These are phyloP conservation scores for Minunthozetes semirufus DNA, from an alignment of 2,888 invertebrate species.

Conservation along the genomic window DNA sequence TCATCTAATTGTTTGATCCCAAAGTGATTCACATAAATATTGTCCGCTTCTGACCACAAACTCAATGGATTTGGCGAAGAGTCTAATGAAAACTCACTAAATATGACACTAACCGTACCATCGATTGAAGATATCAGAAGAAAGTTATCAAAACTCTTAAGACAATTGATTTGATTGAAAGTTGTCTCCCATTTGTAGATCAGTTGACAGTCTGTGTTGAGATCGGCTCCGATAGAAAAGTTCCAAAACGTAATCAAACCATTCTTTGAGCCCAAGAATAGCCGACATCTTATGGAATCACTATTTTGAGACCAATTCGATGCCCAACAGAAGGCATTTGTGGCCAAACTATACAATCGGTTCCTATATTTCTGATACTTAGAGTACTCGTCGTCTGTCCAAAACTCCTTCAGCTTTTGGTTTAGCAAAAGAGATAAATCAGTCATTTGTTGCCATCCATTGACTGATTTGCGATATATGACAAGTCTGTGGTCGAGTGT, in stretches of 20 bases:
- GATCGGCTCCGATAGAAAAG: background rate
- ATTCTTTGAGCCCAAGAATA: conserved; percentile 16
- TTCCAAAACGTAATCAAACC: conserved; percentile 11
- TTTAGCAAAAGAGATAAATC: background rate
- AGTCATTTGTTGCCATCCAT: background rate
- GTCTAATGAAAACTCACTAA: background rate
- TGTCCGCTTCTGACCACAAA: background rate
- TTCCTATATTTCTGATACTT: background rate
- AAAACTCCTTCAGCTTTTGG: background rate
- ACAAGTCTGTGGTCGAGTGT: conserved; percentile 3
- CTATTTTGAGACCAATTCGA: background rate
- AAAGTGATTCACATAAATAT: background rate
- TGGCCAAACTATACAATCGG: conserved; percentile 6
- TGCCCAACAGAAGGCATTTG: conserved; percentile 1
- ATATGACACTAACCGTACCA: background rate
- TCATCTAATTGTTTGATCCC: background rate
- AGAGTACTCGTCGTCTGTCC: background rate
- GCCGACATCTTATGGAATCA: background rate
- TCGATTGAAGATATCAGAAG: background rate
- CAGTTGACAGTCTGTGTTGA: background rate
- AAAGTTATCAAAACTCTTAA: conserved; percentile 12
- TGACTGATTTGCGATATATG: background rate
- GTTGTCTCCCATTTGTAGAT: background rate
- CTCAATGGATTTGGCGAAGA: background rate
- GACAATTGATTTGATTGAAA: background rate